phyloP scores from a whole-genome alignment of 2,113 vertebrate genomes.

The Leiothrix lutea region DNA sequence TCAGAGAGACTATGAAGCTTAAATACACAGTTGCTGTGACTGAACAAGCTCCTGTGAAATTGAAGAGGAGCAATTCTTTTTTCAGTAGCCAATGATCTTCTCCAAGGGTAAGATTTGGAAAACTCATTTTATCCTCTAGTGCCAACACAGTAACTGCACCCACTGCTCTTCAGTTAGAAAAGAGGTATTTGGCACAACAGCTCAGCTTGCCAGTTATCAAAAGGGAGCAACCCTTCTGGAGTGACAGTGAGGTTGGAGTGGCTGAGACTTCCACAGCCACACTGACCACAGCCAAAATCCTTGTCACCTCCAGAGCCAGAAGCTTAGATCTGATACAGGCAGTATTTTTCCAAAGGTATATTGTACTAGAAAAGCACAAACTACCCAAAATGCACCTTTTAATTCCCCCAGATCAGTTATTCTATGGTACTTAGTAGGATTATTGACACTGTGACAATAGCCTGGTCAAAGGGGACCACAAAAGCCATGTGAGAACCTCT shows the following conservation, averaged over 20 bases:
- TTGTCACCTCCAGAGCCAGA: background rate
- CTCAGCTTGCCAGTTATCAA: background rate
- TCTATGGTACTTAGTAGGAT: background rate
- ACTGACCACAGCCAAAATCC: background rate
- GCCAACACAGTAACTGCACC: background rate
- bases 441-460: background rate
- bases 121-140: background rate
- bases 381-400: background rate
- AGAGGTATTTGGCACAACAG: background rate
- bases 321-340: background rate
- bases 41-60: background rate
- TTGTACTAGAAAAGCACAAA: background rate
- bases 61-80: background rate
- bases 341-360: background rate
- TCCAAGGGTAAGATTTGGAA: background rate
- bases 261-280: background rate
- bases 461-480: background rate
- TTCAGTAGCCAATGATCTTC: background rate
- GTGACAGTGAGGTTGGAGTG: background rate
- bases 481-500: background rate
- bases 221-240: background rate
- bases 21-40: background rate
- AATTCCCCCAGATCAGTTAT: background rate
- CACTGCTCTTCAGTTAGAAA: background rate
- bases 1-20: background rate